Evolutionary conservation across 2,888 invertebrate genomes (phyloP), one percentile per base, ranked within the genome.

Genomic region (Drosophila robusta): DNA sequence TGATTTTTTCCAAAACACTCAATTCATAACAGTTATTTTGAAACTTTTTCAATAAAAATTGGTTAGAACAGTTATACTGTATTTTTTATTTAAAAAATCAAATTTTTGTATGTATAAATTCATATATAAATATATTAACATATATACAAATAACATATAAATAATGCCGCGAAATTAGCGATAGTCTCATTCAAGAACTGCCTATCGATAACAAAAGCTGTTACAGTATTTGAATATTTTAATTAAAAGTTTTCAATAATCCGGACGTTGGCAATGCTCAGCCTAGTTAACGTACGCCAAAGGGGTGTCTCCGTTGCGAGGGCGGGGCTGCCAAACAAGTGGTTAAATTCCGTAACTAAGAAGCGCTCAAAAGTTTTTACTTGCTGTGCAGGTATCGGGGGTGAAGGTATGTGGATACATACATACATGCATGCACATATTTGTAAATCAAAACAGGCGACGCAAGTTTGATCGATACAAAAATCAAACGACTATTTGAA

Each of bases 331-430:
- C 51, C 64, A 88, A 83, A 88, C 87, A 83, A 83, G 84, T 83
- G 84, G 80, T 77, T 88, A 87, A 88, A 88, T 83, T 88, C 89
- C 89, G 89, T 88, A 86, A 84, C 82, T 86, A 88, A 42, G 88
- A 83, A 86, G 82, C 80, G 54, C 61, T 50, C 58, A 45, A 56
- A 54, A 54, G 69, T 61, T 61, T 45, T 36, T 24, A 45, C 32
- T 42, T 60, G 12, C 4, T 18, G 18, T 18, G 18, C 2, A 18
- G 18, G 18, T 18, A 18, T 18, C 34, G 4, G 34, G 34, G 1
- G 44, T 42, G 34, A 32, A 34, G 32, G 54, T 44, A 32, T 52
- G 12, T 22, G 18, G 29, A 41, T 32, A 22, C 8, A 11, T 9
- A 18, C n/a, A 7, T 9, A 14, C 4, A 38, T 6, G n/a, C 16